Evolutionary conservation across 1,140 invertebrate genomes (phyloP), one percentile per base, ranked within the genome.

Genomic region (Drosophila truncata): DNA sequence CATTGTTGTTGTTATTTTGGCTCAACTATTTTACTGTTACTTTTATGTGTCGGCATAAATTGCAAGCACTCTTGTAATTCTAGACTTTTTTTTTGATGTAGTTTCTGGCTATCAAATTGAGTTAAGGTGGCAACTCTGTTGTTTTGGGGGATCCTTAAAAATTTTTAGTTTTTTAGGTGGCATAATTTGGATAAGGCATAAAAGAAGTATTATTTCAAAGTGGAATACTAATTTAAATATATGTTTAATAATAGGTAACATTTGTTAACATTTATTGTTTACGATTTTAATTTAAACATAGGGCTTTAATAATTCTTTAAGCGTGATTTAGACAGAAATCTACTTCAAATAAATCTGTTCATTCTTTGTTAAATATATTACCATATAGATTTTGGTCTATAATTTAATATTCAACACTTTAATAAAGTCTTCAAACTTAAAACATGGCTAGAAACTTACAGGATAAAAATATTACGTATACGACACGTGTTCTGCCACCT

Each of bases 31-130:
- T 76, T 72, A 71, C 55, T 58, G 67, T 63, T 50, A 58, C 9
- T 82, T 85, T 85, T 85, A 82, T 82, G 75, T 67, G 42, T 44
- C 62, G 62, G 64, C 83, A 82, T 85, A 85, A 85, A 82, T 86
- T 82, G 50, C 41, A n/a, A 42, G 42, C 20, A 75, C 37, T 65
- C 23, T 46, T 58, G 41, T 37, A 25, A 55, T 55, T 55, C 9
- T 10, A n/a, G n/a, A n/a, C n/a, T 50, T 10, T 29, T 23, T 31
- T 13, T 31, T 20, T 23, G 2, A 3, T n/a, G 8, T 46, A 23
- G 27, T 55, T 42, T 50, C 61, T 57, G 58, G 46, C 57, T 47
- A 58, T 14, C 35, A 77, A 73, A 78, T 82, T 78, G 50, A 65
- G 62, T 18, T 79, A 62, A 54, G 27, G n/a, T 23, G 46, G 33